Percentiles rank a stretch among this genome's conserved stretches.
phyloP scores from a whole-genome alignment of 2,797 vertebrate genomes.

The Bovichtus variegatus region DNA sequence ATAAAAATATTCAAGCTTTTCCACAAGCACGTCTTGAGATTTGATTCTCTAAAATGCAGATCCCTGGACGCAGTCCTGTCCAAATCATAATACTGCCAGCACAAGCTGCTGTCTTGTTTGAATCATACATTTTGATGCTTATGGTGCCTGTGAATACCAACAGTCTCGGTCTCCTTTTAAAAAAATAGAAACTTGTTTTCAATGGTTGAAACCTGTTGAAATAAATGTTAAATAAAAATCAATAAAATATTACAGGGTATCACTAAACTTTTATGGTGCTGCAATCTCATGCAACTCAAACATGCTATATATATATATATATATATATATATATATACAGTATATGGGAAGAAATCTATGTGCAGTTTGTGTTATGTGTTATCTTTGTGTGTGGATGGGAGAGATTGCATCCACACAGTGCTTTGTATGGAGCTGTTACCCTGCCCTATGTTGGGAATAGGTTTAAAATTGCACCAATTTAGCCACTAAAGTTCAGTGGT shows the following conservation, averaged over 20 bases:
- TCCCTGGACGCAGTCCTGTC: slow-evolving; percentile 13
- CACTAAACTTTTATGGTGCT: slow-evolving; percentile 6
- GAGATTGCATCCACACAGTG: background rate
- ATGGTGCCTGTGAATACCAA: slow-evolving; percentile 19
- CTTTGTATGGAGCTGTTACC: slow-evolving; percentile 1
- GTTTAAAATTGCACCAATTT: slow-evolving; percentile 37
- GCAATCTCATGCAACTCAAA: background rate
- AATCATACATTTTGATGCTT: slow-evolving; percentile 32
- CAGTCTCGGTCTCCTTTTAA: slow-evolving; percentile 17
- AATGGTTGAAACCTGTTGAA: background rate
- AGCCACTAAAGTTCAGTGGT: slow-evolving; percentile 18
- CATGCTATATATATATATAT: background rate
- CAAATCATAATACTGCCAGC: slow-evolving; percentile 26
- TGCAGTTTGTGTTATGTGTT: background rate
- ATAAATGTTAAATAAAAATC: slow-evolving; percentile 39
- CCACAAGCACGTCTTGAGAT: slow-evolving; percentile 8
- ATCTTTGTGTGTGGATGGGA: background rate
- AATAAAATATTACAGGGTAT: slow-evolving; percentile 9
- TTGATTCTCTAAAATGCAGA: slow-evolving; percentile 37
- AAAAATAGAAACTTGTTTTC: slow-evolving; percentile 12
- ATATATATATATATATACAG: background rate
- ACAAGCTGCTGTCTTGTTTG: slow-evolving; percentile 18
- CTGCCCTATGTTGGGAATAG: background rate
- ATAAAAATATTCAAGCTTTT: slow-evolving; percentile 39
- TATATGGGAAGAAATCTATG: background rate